Percentiles rank a stretch among this genome's conserved stretches.
Conservation (phyloP, 64 coral and sea anemone genomes). For the Pocillopora verrucosa region DNA sequence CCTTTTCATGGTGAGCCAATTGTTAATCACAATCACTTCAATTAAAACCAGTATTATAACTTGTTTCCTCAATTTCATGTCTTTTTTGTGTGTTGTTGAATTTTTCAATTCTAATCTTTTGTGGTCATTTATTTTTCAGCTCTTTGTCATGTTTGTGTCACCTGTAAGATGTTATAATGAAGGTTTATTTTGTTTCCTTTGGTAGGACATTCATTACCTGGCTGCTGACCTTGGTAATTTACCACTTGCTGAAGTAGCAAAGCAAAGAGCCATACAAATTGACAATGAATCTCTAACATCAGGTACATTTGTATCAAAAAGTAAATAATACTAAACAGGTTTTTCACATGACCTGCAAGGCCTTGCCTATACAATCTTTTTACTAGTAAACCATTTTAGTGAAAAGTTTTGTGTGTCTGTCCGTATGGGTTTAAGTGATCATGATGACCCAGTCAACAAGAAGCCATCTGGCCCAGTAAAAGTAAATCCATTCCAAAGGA, state of each 20-base stretch:
- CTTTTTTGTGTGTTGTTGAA: not conserved
- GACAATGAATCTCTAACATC: slow-evolving; percentile 89
- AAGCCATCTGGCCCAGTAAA: too few relatives aligned
- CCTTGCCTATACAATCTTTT: too few relatives aligned
- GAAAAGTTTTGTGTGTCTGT: too few relatives aligned
- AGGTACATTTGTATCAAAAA: slow-evolving; percentile 17
- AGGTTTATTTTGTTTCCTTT: not conserved
- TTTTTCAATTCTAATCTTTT: too few relatives aligned
- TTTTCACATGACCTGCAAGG: too few relatives aligned
- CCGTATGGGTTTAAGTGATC: too few relatives aligned
- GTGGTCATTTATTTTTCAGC: not conserved
- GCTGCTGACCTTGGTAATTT: slow-evolving; percentile 82
- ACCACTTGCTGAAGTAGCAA: slow-evolving; percentile 82
- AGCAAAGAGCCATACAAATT: slow-evolving; percentile 94
- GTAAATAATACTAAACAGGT: too few relatives aligned
- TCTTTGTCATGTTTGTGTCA: too few relatives aligned
- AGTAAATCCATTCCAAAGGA: too few relatives aligned
- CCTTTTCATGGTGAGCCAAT: slow-evolving; percentile 85
- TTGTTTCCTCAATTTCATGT: not conserved
- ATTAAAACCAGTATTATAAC: too few relatives aligned
- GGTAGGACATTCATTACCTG: slow-evolving; percentile 90
- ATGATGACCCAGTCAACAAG: too few relatives aligned
- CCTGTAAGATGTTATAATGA: not conserved
- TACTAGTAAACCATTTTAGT: too few relatives aligned
- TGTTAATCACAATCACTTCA: not conserved